A percentile compares a stretch with the other conserved stretches of the same genome.
These are phyloP conservation scores for Bufo bufo DNA, from an alignment of 2,113 vertebrate genomes.

Conservation along the genomic window DNA sequence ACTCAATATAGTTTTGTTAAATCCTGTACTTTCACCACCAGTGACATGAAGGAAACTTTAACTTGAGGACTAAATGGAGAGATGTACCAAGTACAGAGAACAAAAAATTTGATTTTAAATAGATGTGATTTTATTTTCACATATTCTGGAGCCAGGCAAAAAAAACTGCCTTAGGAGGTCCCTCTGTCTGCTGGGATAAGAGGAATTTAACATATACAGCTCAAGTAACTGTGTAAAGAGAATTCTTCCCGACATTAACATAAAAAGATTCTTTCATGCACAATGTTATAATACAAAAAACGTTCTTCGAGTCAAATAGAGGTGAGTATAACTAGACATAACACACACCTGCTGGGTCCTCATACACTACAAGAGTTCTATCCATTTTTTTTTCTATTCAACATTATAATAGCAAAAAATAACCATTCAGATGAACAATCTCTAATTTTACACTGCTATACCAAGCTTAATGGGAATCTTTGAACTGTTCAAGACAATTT, in stretches of 20 bases:
- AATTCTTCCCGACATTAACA: slow-evolving; percentile 22
- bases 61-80: slow-evolving; percentile 23
- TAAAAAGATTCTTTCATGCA: not conserved
- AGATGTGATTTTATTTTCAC: slow-evolving; percentile 35
- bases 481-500: too few relatives aligned
- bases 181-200: slow-evolving; percentile 33
- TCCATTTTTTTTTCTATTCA: not conserved
- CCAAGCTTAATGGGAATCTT: too few relatives aligned
- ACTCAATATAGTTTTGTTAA: not conserved
- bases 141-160: not conserved
- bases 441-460: too few relatives aligned
- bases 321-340: not conserved
- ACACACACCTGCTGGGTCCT: not conserved
- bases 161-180: slow-evolving; percentile 38
- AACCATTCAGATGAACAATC: not conserved
- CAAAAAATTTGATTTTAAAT: slow-evolving; percentile 26
- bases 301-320: not conserved
- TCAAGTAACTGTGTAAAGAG: not conserved
- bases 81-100: not conserved
- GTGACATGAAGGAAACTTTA: not conserved
- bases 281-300: slow-evolving; percentile 7
- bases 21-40: not conserved
- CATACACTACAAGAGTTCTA: not conserved
- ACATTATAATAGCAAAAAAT: not conserved
- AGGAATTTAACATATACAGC: not conserved